These are phyloP conservation scores for Mirza zaza DNA, from an alignment of 2,113 vertebrate genomes.

Conservation along the genomic window DNA sequence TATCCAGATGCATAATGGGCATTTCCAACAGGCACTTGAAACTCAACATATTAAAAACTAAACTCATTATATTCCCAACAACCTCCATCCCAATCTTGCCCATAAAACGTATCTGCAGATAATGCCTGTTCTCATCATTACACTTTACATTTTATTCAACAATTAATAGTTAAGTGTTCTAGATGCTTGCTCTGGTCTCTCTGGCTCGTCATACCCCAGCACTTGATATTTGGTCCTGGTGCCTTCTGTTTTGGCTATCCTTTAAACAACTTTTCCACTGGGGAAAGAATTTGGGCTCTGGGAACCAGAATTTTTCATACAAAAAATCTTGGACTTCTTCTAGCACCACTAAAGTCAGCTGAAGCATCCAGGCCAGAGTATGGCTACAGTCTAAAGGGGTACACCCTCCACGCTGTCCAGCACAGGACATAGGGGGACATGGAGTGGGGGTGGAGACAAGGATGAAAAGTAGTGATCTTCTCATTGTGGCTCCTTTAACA, in stretches of 20 bases:
- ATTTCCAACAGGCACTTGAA: not conserved
- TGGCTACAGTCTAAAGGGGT: not conserved
- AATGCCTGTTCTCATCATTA: not conserved
- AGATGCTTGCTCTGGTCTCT: not conserved
- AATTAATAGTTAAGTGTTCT: not conserved
- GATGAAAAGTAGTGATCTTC: not conserved
- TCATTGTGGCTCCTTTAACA: constrained; percentile 11
- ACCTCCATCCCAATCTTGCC: not conserved
- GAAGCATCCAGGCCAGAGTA: not conserved
- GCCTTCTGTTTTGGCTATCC: not conserved
- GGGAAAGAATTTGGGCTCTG: not conserved
- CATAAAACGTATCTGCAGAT: constrained; percentile 12
- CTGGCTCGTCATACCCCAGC: not conserved
- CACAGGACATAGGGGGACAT: not conserved
- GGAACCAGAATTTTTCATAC: not conserved
- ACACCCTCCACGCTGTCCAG: not conserved
- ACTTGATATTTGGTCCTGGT: not conserved
- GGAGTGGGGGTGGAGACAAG: not conserved
- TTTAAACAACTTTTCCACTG: not conserved
- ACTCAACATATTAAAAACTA: not conserved
- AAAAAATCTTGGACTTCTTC: not conserved
- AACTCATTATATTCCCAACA: not conserved
- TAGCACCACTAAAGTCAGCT: not conserved
- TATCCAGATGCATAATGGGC: not conserved
- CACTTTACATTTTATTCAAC: not conserved